A percentile compares a stretch with the other conserved stretches of the same genome.
Conservation (phyloP, 2,113 vertebrate species). For the Toxotes jaculatrix region DNA sequence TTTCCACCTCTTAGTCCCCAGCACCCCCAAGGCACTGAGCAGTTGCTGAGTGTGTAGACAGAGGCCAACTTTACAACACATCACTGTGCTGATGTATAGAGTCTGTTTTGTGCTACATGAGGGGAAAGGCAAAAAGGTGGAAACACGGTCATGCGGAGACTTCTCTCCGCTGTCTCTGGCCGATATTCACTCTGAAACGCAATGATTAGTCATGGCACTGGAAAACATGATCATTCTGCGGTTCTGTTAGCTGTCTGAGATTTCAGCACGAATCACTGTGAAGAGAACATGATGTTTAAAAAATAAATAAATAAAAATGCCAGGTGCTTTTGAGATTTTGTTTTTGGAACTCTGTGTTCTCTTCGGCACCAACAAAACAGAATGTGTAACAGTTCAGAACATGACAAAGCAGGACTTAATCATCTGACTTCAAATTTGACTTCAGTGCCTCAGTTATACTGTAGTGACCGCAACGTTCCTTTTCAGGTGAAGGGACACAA, state of each 20-base stretch:
- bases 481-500: conserved; percentile 2
- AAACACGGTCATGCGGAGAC: conserved; percentile 30
- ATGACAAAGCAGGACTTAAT: neutral
- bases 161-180: conserved; percentile 23
- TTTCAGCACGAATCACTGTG: conserved; percentile 16
- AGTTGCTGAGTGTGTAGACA: conserved; percentile 38
- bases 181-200: conserved; percentile 31
- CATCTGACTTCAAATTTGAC: neutral
- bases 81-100: conserved; percentile 34
- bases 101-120: conserved; percentile 34
- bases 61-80: conserved; percentile 30
- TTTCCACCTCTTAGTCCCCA: conserved; percentile 27
- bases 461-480: neutral
- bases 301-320: neutral
- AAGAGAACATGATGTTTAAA: neutral
- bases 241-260: conserved; percentile 32
- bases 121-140: conserved; percentile 37
- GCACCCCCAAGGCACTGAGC: conserved; percentile 41
- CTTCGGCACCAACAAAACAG: neutral
- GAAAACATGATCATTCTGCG: conserved; percentile 35
- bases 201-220: conserved; percentile 23
- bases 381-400: neutral
- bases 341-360: neutral
- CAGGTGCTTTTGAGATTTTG: neutral
- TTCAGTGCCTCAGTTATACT: neutral